A percentile compares a stretch with the other conserved stretches of the same genome.
Evolutionary conservation across 2,797 vertebrate genomes (phyloP).

Genomic region (Pampus argenteus): DNA sequence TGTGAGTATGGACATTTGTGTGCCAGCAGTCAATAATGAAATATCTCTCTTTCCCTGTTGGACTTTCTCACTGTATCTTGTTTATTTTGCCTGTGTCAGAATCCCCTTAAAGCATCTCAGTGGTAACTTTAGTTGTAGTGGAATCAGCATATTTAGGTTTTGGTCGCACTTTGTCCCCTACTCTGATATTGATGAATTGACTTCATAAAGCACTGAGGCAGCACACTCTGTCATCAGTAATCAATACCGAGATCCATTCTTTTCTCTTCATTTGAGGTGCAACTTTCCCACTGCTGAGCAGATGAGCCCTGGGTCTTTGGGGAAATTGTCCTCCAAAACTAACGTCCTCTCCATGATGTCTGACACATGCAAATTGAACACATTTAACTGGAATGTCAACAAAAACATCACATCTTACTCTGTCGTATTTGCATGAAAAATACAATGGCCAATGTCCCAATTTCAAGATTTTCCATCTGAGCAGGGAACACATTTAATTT

Average conservation of each 20-base stretch:
- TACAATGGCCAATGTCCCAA: constrained; percentile 23
- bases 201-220: constrained; percentile 83
- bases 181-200: constrained; percentile 83
- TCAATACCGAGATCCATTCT: constrained; percentile 82
- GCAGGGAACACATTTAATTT: constrained; percentile 67
- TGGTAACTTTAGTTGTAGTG: constrained; percentile 54
- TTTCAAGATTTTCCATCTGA: constrained; percentile 59
- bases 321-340: constrained; percentile 73
- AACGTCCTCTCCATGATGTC: constrained; percentile 63
- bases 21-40: constrained; percentile 56
- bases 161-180: constrained; percentile 53
- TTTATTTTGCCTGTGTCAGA: constrained; percentile 37
- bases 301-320: constrained; percentile 64
- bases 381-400: constrained; percentile 57
- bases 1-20: constrained; percentile 25
- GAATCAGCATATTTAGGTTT: constrained; percentile 74
- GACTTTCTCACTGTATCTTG: constrained; percentile 34
- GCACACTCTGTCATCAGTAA: constrained; percentile 76
- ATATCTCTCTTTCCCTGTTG: constrained; percentile 39
- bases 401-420: constrained; percentile 55
- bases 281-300: constrained; percentile 49
- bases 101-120: constrained; percentile 44
- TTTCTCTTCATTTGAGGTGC: constrained; percentile 74
- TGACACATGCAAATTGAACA: constrained; percentile 63
- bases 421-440: constrained; percentile 54